Base-by-base conservation (phyloP, 2,888 invertebrate genomes). In the Phytoseiulus persimilis region DNA sequence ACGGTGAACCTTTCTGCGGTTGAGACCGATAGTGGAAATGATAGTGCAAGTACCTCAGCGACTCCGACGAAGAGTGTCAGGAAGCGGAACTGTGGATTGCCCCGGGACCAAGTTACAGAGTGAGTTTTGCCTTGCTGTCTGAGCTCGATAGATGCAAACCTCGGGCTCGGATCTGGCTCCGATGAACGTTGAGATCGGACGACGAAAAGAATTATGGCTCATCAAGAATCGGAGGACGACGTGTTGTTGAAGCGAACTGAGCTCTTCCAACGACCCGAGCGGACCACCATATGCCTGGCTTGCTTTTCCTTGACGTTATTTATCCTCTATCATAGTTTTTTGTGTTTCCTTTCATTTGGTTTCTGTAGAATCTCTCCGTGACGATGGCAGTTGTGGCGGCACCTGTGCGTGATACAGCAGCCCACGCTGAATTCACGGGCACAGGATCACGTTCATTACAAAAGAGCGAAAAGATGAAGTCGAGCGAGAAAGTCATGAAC, bases 11-110 rank as follows among this genome's bases (percentile, higher is more conserved):
- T 87, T n/a, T 31, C 87, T n/a, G 87, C 32, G 6, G 33, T 33
- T 23, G 87, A 87, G 33, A 87, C 87, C 39, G 87, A 87, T 33
- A 87, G 87, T 33, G 87, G 87, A 6, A 87, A 87, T n/a, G 87
- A 87, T 33, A 87, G 87, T 87, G 87, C 87, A 11, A 87, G 87
- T n/a, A 87, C 87, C 11, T 39, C 87, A 32, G 39, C 32, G n/a
- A 33, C 45, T 23, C 32, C 87, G 39, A 33, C 87, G 6, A 33
- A n/a, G 18, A 87, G n/a, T 39, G 87, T 33, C n/a, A n/a, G 39
- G 33, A 33, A 45, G n/a, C 32, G 87, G 32, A 33, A n/a, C 6
- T 87, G 87, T 32, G 87, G 39, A 31, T n/a, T 32, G n/a, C 32
- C 18, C 45, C 87, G 31, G n/a, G 33, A 87, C 5, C 87, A 87